These are phyloP conservation scores for Cecidostiba fungosa DNA, from an alignment of 2,888 invertebrate genomes.

Conservation along the genomic window DNA sequence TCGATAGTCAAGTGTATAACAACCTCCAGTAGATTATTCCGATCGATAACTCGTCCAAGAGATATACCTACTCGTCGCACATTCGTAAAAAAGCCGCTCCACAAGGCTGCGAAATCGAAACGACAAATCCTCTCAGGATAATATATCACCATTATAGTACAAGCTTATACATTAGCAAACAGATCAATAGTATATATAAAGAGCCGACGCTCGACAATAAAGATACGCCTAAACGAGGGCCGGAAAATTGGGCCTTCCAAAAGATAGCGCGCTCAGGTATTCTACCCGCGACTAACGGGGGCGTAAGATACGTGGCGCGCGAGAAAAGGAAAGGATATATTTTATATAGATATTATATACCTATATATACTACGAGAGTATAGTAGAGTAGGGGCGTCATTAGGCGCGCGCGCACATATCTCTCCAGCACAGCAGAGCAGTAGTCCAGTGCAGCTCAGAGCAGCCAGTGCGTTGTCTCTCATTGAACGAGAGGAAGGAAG, in stretches of 20 bases:
- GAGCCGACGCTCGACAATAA: too few relatives aligned
- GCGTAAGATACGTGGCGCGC: constrained; percentile 10
- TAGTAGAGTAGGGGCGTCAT: background rate
- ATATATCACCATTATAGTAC: too few relatives aligned
- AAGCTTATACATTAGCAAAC: too few relatives aligned
- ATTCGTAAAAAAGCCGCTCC: background rate
- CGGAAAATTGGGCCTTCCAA: background rate
- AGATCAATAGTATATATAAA: too few relatives aligned
- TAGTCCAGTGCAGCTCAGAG: constrained; percentile 17
- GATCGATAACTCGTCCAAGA: background rate
- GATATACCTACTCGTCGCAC: too few relatives aligned
- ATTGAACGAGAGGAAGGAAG: background rate
- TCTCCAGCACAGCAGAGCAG: background rate
- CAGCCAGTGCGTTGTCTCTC: background rate
- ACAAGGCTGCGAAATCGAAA: background rate
- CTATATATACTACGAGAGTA: background rate
- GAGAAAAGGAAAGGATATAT: too few relatives aligned
- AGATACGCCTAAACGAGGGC: too few relatives aligned
- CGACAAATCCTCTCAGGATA: background rate
- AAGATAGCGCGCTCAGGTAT: background rate
- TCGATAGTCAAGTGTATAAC: background rate
- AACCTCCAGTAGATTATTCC: constrained; percentile 1
- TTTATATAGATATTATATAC: too few relatives aligned
- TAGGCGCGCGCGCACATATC: constrained; percentile 1
- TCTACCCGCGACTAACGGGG: background rate